These are phyloP conservation scores for Anguilla pacifica DNA, from an alignment of 2,797 vertebrate genomes.

Conservation along the genomic window DNA sequence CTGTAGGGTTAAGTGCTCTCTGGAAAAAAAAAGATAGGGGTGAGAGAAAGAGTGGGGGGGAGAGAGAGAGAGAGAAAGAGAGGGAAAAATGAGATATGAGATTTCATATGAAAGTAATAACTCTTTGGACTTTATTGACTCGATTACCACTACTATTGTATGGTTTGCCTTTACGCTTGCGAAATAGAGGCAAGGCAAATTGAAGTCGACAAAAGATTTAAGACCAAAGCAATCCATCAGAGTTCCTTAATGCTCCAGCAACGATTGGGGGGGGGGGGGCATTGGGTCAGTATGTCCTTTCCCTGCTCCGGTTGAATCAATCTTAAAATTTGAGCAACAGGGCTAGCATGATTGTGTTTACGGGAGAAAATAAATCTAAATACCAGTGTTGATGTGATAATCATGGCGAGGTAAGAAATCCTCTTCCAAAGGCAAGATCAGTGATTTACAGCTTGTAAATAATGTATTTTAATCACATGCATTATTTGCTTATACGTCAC, in stretches of 20 bases:
- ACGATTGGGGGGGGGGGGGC: neutral
- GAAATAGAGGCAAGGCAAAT: neutral
- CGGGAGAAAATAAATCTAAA: neutral
- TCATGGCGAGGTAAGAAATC: neutral
- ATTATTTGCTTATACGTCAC: neutral
- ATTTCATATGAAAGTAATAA: slow-evolving; percentile 27
- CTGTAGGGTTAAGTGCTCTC: neutral
- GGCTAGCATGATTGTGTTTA: neutral
- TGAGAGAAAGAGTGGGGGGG: no score
- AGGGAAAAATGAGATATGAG: neutral
- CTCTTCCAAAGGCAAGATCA: neutral
- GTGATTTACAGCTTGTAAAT: neutral
- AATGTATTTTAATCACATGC: neutral
- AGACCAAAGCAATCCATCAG: slow-evolving; percentile 1
- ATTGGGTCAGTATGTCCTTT: neutral
- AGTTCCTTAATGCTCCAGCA: neutral
- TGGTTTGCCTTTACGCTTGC: neutral
- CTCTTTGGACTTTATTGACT: slow-evolving; percentile 23
- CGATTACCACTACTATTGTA: neutral
- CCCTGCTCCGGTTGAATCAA: neutral
- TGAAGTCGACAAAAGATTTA: slow-evolving; percentile 14
- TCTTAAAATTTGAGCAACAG: neutral
- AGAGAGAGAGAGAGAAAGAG: neutral
- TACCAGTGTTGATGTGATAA: neutral
- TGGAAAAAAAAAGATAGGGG: neutral